These are phyloP conservation scores for Drosophila melanica DNA, from an alignment of 1,140 invertebrate genomes.

Conservation along the genomic window DNA sequence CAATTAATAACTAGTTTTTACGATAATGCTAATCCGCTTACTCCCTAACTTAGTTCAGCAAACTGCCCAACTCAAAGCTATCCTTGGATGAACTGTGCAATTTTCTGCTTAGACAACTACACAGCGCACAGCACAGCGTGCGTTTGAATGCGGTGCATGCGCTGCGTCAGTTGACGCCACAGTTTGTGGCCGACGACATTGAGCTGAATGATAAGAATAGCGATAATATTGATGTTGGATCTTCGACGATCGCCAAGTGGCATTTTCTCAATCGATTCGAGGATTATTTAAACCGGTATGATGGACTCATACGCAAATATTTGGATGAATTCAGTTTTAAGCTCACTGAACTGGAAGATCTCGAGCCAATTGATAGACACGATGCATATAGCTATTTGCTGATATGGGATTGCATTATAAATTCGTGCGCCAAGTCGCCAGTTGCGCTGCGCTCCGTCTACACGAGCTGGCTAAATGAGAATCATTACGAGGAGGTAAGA, in stretches of 20 bases:
- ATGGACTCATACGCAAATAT: constrained; percentile 63
- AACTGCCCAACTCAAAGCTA: constrained; percentile 52
- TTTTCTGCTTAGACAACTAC: constrained; percentile 71
- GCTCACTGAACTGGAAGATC: constrained; percentile 67
- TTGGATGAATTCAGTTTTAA: constrained; percentile 80
- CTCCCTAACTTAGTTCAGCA: constrained; percentile 58
- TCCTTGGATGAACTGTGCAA: constrained; percentile 73
- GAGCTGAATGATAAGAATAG: constrained; percentile 65
- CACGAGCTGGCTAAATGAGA: constrained; percentile 88
- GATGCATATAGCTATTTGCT: constrained; percentile 86
- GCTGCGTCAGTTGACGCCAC: constrained; percentile 57
- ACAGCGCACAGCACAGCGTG: constrained; percentile 54
- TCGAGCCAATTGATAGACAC: constrained; percentile 65
- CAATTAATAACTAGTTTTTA: neutral
- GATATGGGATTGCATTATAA: constrained; percentile 89
- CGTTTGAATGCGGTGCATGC: constrained; percentile 56
- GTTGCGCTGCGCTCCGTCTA: constrained; percentile 89
- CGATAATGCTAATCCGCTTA: neutral
- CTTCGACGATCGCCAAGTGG: constrained; percentile 54
- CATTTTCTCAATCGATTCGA: constrained; percentile 86
- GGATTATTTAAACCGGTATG: constrained; percentile 83
- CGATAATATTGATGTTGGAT: constrained; percentile 43
- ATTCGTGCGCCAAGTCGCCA: constrained; percentile 88
- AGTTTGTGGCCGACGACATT: constrained; percentile 75
- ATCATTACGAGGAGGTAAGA: constrained; percentile 74